phyloP scores from a whole-genome alignment of 1,140 invertebrate genomes.

The Acromyrmex charruanus region DNA sequence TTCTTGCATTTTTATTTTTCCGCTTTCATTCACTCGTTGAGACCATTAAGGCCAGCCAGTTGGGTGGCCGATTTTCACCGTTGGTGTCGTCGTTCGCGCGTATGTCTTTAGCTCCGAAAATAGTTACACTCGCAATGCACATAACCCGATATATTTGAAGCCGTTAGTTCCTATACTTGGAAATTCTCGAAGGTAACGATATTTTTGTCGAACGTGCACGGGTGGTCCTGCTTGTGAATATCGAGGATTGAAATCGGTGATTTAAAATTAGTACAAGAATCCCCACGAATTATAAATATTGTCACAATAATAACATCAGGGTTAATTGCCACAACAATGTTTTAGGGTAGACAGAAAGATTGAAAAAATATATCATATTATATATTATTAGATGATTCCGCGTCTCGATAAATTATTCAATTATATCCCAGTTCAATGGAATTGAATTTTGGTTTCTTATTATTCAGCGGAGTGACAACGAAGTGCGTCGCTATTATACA shows the following conservation, averaged over 20 bases:
- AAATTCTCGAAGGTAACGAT: conserved; percentile 65
- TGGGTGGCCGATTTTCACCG: conserved; percentile 72
- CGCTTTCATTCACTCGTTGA: conserved; percentile 56
- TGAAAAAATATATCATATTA: neutral
- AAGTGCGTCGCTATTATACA: conserved; percentile 5
- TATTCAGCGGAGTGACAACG: neutral
- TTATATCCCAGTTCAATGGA: neutral
- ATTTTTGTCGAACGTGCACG: conserved; percentile 61
- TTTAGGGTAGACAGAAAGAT: neutral
- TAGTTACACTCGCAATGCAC: conserved; percentile 54
- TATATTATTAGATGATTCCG: neutral
- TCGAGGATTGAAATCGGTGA: conserved; percentile 5
- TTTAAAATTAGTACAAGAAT: neutral
- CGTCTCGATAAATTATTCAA: conserved; percentile 27
- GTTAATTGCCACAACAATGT: neutral
- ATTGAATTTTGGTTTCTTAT: conserved; percentile 28
- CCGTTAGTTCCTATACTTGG: conserved; percentile 59
- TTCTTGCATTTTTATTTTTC: conserved; percentile 35
- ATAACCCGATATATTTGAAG: conserved; percentile 62
- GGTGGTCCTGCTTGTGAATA: conserved; percentile 65
- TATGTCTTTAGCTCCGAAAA: conserved; percentile 62
- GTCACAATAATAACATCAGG: neutral
- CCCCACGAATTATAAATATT: neutral
- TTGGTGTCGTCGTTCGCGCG: conserved; percentile 58
- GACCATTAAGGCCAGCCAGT: conserved; percentile 60